Evolutionary conservation across 1,140 invertebrate genomes (phyloP).

Genomic region (Leptonema lineaticorne): DNA sequence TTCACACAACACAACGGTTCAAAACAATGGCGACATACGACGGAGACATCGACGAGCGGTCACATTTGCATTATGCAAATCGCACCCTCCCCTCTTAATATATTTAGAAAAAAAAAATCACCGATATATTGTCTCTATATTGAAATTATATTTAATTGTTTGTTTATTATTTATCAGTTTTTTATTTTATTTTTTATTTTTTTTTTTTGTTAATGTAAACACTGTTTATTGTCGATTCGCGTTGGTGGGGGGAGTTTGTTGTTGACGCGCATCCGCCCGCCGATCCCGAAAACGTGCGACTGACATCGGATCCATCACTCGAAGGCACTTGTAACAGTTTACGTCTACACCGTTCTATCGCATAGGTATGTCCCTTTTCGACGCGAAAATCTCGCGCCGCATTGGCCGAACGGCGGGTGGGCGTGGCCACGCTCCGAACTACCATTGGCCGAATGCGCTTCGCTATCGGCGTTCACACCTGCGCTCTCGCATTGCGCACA

Average conservation of each 20-base stretch:
- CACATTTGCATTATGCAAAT: neutral
- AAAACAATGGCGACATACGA: neutral
- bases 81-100: neutral
- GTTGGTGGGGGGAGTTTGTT: neutral
- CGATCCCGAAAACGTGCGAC: slow-evolving; percentile 35
- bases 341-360: neutral
- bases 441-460: slow-evolving; percentile 27
- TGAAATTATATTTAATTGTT: neutral
- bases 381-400: neutral
- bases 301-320: slow-evolving; percentile 34
- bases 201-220: no score
- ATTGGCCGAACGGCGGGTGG: slow-evolving; percentile 10
- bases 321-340: slow-evolving; percentile 32
- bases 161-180: neutral
- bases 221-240: neutral
- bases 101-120: no score
- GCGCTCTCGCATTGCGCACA: slow-evolving; percentile 27
- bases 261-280: slow-evolving; percentile 12
- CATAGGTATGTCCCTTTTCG: slow-evolving; percentile 10
- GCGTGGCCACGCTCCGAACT: slow-evolving; percentile 21
- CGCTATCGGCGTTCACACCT: slow-evolving; percentile 18
- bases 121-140: no score
- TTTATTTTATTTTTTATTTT: no score
- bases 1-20: neutral
- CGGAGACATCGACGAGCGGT: neutral